A percentile compares a stretch with the other conserved stretches of the same genome.
Conservation (phyloP, 1,140 invertebrate genomes). For the Drosophila pandora region DNA sequence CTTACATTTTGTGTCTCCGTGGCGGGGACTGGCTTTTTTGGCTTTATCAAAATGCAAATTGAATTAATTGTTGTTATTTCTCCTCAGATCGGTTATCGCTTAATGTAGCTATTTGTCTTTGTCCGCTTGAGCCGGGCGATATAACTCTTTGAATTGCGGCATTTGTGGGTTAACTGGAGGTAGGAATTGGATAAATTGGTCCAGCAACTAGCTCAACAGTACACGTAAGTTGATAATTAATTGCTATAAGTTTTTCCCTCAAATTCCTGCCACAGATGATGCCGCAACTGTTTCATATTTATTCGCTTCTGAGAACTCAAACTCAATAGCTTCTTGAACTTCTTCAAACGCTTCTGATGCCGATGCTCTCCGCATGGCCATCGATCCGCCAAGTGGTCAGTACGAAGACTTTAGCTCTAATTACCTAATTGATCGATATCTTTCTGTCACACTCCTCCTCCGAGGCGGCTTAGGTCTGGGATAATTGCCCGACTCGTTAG, state of each 20-base stretch:
- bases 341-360: slow-evolving; percentile 20
- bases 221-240: background rate
- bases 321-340: slow-evolving; percentile 37
- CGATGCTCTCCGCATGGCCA: background rate
- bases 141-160: slow-evolving; percentile 51
- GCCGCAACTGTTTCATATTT: slow-evolving; percentile 21
- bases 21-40: slow-evolving; percentile 36
- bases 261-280: background rate
- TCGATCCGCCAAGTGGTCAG: slow-evolving; percentile 13
- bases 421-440: slow-evolving; percentile 50
- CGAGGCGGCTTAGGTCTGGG: slow-evolving; percentile 2
- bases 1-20: slow-evolving; percentile 9
- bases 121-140: slow-evolving; percentile 40
- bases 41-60: slow-evolving; percentile 75
- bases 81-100: slow-evolving; percentile 67
- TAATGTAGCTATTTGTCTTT: slow-evolving; percentile 79
- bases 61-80: slow-evolving; percentile 78
- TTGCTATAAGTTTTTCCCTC: background rate
- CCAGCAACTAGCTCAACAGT: background rate
- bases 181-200: too few relatives aligned
- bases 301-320: slow-evolving; percentile 22
- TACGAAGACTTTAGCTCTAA: slow-evolving; percentile 31
- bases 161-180: slow-evolving; percentile 5
- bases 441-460: slow-evolving; percentile 11
- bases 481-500: slow-evolving; percentile 69